These are phyloP conservation scores for Polypterus bichir DNA, from an alignment of 2,113 vertebrate genomes.

Conservation along the genomic window DNA sequence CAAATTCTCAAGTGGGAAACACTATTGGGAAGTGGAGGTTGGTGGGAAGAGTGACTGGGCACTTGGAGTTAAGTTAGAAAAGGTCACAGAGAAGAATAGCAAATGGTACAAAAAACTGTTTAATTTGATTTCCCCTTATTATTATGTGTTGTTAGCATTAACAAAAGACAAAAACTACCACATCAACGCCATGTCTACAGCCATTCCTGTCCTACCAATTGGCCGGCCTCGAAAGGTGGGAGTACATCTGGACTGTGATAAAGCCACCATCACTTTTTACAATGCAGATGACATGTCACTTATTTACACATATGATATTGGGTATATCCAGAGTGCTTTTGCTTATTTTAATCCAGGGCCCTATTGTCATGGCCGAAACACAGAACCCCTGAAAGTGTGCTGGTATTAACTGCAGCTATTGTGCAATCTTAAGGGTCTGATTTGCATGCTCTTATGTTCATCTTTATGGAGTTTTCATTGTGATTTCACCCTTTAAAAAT, in stretches of 20 bases:
- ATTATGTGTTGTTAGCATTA: no score
- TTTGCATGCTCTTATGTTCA: no score
- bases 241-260: slow-evolving; percentile 25
- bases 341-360: slow-evolving; percentile 18
- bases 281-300: slow-evolving; percentile 29
- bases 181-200: not conserved
- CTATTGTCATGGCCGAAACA: slow-evolving; percentile 13
- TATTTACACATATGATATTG: slow-evolving; percentile 9
- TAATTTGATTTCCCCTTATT: no score
- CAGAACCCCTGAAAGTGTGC: slow-evolving; percentile 14
- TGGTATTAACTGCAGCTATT: slow-evolving; percentile 1
- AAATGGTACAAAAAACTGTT: not conserved
- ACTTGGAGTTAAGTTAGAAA: not conserved
- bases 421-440: no score
- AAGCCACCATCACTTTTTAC: slow-evolving; percentile 24
- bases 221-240: slow-evolving; percentile 21
- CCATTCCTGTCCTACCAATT: not conserved
- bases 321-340: not conserved
- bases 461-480: no score
- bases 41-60: slow-evolving; percentile 5
- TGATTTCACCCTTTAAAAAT: no score
- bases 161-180: no score
- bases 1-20: not conserved
- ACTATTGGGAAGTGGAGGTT: slow-evolving; percentile 14
- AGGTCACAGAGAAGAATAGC: not conserved